phyloP scores from a whole-genome alignment of 2,888 invertebrate genomes.

The Eupithecia exiguata region DNA sequence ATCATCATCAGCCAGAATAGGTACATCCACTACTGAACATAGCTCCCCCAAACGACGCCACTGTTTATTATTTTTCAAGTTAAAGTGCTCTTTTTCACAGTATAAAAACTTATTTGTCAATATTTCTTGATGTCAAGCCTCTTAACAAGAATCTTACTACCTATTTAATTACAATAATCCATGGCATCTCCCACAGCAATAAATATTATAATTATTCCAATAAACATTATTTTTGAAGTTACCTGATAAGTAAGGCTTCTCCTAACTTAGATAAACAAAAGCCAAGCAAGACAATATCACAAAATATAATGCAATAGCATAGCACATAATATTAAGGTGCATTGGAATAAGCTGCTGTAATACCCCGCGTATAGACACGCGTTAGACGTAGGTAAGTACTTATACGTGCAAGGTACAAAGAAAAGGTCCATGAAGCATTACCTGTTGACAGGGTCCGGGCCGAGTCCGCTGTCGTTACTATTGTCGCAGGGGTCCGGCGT shows the following conservation, averaged over 20 bases:
- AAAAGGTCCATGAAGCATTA: conserved; percentile 42
- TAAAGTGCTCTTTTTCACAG: not conserved
- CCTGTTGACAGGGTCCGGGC: conserved; percentile 87
- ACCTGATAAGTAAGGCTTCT: not conserved
- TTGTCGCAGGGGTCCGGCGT: conserved; percentile 88
- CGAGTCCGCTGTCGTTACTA: conserved; percentile 95
- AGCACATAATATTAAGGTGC: not conserved
- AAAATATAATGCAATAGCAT: not conserved
- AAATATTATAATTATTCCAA: not conserved
- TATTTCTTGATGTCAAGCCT: not conserved
- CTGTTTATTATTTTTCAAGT: not conserved
- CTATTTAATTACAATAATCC: not conserved
- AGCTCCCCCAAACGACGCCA: too few relatives aligned
- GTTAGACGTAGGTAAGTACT: not conserved
- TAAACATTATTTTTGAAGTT: not conserved
- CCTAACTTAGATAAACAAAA: not conserved
- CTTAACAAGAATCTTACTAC: too few relatives aligned
- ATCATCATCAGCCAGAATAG: too few relatives aligned
- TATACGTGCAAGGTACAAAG: not conserved
- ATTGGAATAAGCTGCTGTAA: not conserved
- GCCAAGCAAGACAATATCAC: conserved; percentile 1
- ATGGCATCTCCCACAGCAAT: not conserved
- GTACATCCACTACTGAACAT: too few relatives aligned
- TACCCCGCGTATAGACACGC: not conserved
- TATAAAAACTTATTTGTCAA: not conserved